Evolutionary conservation across 1,140 invertebrate genomes (phyloP).

Genomic region (Eumaeus atala): DNA sequence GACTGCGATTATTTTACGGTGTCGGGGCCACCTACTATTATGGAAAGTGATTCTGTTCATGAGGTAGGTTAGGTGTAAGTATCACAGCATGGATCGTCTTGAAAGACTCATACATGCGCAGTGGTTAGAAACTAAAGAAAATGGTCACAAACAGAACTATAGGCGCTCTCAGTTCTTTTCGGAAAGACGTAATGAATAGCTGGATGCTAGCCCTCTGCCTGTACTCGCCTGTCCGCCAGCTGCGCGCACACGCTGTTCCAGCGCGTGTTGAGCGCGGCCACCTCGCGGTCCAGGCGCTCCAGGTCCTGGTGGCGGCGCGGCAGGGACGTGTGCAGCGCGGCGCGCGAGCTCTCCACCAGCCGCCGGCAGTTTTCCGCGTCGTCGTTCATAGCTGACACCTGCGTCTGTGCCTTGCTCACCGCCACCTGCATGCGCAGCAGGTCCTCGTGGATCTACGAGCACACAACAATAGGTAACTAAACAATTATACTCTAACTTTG

Average conservation of each 20-base stretch:
- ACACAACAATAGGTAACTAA: no score
- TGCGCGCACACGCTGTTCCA: conserved; percentile 95
- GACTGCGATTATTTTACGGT: no score
- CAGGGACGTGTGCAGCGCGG: conserved; percentile 69
- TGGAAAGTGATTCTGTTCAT: no score
- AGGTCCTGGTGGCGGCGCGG: conserved; percentile 86
- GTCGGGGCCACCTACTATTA: no score
- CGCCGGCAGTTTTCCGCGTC: conserved; percentile 90
- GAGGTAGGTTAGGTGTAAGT: no score
- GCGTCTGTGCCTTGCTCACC: conserved; percentile 87
- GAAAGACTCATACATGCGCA: no score
- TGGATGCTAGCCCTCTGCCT: no score
- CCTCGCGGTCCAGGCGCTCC: conserved; percentile 94
- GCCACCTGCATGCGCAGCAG: conserved; percentile 86
- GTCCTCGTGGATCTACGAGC: conserved; percentile 79
- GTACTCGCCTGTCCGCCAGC: conserved; percentile 87
- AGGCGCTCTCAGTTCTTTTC: no score
- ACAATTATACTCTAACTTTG: no score
- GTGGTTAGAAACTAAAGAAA: no score
- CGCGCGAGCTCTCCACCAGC: conserved; percentile 89
- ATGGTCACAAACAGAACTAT: no score
- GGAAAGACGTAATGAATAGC: neutral
- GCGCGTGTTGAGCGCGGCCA: conserved; percentile 87
- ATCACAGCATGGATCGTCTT: no score
- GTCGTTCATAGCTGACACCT: conserved; percentile 92